Base-by-base conservation (phyloP, 2,113 vertebrate genomes). In the Protomyctophum bolini region DNA sequence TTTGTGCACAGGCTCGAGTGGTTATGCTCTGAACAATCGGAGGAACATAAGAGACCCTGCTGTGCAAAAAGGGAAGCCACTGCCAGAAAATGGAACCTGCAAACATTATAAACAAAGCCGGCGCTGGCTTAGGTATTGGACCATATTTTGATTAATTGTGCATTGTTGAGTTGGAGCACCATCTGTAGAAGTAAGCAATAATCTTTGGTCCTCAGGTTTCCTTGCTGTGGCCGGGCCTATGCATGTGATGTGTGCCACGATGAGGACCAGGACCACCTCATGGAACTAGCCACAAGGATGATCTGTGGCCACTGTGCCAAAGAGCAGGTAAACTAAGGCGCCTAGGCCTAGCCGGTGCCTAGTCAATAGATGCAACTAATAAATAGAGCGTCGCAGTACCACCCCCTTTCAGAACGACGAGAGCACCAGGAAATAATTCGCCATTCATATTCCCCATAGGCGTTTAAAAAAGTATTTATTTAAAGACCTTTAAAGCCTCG, bases 221-320 rank as follows among this genome's bases (percentile, higher is more conserved):
- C 93, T 12, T 95, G 94, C 87, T 95, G 94, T 58, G 94, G 94
- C 2, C 89, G 91, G 14, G 79, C 91, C 4, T 95, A 94, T 68
- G 89, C 94, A 11, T 95, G 94, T 73, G 92, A 94, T 21, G 66
- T 46, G 8, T 95, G 94, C 73, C 94, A 95, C 3, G 91, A 94
- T 29, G 88, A 90, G 68, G 89, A 90, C 72, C 94, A 95, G 83
- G 91, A 94, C 79, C 94, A 95, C 65, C 84, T 83, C 45, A 93
- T 94, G 94, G 94, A 95, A 66, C 87, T 93, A 57, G 94, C 94
- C 55, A 90, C 80, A 15, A 90, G 94, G 49, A 95, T 95, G 94
- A 87, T 95, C 58, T 95, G 94, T 67, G 94, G 94, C 33, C 79
- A 81, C 83, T 95, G 94, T 63, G 93, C 93, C 62, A 94, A 94